phyloP scores from a whole-genome alignment of 2,113 vertebrate genomes.

The Motacilla alba region DNA sequence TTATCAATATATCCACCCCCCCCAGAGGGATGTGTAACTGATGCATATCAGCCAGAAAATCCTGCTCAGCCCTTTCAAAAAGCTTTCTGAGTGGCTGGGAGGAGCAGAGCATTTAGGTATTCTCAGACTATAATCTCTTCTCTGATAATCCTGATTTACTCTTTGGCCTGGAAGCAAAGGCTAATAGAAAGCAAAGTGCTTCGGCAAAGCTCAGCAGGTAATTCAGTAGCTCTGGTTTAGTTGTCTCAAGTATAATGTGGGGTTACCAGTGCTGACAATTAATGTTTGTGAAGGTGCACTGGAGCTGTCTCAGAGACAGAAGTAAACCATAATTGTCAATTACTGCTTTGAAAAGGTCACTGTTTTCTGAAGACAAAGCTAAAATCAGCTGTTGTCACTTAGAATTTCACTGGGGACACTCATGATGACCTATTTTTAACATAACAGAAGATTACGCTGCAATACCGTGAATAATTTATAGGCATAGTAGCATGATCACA shows the following conservation, averaged over 20 bases:
- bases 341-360: slow-evolving; percentile 4
- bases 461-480: slow-evolving; percentile 72
- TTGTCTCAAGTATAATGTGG: neutral
- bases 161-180: slow-evolving; percentile 19
- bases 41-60: slow-evolving; percentile 35
- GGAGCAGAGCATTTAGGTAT: neutral
- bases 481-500: slow-evolving; percentile 49
- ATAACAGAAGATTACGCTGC: slow-evolving; percentile 60
- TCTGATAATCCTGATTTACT: slow-evolving; percentile 34
- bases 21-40: neutral
- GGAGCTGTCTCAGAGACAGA: neutral
- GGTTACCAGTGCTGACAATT: neutral
- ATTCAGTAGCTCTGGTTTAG: neutral
- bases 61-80: neutral
- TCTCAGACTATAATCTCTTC: slow-evolving; percentile 25
- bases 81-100: neutral
- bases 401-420: slow-evolving; percentile 37
- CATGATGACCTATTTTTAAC: slow-evolving; percentile 68
- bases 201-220: neutral
- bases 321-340: neutral
- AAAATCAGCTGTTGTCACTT: slow-evolving; percentile 3
- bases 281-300: neutral
- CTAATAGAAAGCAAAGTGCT: slow-evolving; percentile 17
- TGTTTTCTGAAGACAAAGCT: slow-evolving; percentile 24
- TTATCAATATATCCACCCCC: neutral